These are phyloP conservation scores for Forpus xanthops DNA, from an alignment of 2,797 vertebrate species.

Conservation along the genomic window DNA sequence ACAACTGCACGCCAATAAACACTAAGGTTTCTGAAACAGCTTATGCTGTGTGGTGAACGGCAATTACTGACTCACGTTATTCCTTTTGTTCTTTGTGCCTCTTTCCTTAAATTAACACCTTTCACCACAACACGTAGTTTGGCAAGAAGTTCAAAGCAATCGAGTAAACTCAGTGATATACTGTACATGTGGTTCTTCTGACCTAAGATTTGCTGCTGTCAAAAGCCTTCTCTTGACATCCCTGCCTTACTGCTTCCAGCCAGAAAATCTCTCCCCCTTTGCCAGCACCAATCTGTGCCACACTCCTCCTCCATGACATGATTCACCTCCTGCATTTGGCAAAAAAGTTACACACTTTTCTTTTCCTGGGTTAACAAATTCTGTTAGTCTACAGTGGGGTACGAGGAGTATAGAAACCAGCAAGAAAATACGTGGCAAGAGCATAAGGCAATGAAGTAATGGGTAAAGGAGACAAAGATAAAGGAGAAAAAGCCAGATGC, in stretches of 20 bases:
- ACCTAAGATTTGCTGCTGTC: neutral
- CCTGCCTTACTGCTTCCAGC: neutral
- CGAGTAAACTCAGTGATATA: neutral
- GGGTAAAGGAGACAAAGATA: neutral
- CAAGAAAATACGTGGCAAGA: neutral
- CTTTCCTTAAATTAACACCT: slow-evolving; percentile 7
- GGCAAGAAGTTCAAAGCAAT: slow-evolving; percentile 42
- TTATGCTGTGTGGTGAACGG: neutral
- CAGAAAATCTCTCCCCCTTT: neutral
- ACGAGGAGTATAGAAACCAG: neutral
- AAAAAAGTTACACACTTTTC: neutral
- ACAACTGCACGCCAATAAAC: slow-evolving; percentile 8
- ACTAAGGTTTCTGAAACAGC: neutral
- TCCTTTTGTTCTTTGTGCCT: neutral
- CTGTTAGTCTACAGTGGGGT: neutral
- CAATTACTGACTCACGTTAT: slow-evolving; percentile 5
- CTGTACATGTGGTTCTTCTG: neutral
- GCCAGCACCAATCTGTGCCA: neutral
- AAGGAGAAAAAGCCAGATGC: neutral
- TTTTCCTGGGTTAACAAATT: neutral
- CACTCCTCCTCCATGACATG: neutral
- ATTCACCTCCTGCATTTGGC: neutral
- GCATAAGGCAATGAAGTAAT: neutral
- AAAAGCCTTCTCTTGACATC: neutral
- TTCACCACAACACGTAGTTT: neutral